Evolutionary conservation across 2,113 vertebrate genomes (phyloP), one percentile per base, ranked within the genome.

Genomic region (Apodemus speciosus): DNA sequence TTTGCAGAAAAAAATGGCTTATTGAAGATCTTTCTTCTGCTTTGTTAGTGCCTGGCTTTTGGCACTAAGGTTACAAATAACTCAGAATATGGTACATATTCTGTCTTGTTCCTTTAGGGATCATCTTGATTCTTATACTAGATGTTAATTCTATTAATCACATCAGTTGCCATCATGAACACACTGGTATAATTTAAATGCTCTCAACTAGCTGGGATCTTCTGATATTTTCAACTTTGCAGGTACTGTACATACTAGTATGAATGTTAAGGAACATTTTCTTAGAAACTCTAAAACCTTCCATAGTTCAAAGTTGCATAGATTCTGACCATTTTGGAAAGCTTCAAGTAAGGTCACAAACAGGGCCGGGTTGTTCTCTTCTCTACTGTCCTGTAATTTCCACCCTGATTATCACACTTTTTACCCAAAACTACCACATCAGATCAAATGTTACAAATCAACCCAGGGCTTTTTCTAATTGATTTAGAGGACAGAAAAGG

Each of bases 61-160:
- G 62, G 30, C n/a, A 79, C 46, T 46, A 92, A 62, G 71, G 30
- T 25, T 92, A 30, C 62, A 79, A 85, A 85, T 72, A 40, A 85
- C 7, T 84, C 30, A 46, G 64, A 95, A 60, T 72, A 43, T 85
- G 43, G 53, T 35, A n/a, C 51, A 62, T 62, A 76, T 85, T 85
- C n/a, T 77, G 40, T 77, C 53, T 23, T 84, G 11, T 85, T 46
- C 56, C 64, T n/a, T 43, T 85, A 21, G 21, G n/a, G 43, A 92
- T 85, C 40, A 53, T 62, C 15, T 68, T 88, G 72, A 68, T 85
- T 6, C 21, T 85, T 92, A 58, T 85, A 75, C n/a, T 92, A 71
- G 32, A 84, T 84, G 51, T 77, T 88, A 43, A 84, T 77, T 51
- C 60, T 73, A 51, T 84, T 89, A 95, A 85, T 89, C 51, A 89